Conservation (phyloP, 2,888 invertebrate genomes). For the Leptodirus hochenwartii region DNA sequence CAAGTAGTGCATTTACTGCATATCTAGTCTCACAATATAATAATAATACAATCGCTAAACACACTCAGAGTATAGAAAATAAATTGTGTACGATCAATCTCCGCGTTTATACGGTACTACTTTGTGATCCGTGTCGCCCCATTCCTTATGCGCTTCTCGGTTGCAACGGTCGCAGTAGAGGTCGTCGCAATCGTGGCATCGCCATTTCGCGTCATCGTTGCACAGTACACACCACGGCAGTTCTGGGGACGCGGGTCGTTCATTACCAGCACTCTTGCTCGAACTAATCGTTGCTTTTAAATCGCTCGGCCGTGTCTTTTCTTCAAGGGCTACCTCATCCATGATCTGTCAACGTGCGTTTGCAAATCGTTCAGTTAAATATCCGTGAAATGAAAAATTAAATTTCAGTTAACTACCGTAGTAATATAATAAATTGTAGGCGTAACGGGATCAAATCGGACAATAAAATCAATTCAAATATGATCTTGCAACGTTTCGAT, state of each 20-base stretch:
- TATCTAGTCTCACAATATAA: no score
- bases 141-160: conserved; percentile 39
- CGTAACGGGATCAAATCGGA: no score
- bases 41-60: no score
- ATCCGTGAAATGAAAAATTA: no score
- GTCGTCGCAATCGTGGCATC: conserved; percentile 66
- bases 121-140: conserved; percentile 24
- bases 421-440: no score
- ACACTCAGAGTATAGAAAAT: neutral
- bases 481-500: no score
- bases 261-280: conserved; percentile 10
- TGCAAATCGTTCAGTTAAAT: no score
- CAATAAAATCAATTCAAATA: no score
- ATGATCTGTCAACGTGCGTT: conserved; percentile 20
- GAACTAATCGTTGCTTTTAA: conserved; percentile 10
- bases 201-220: conserved; percentile 55
- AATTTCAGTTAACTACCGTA: no score
- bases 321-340: conserved; percentile 31
- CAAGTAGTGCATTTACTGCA: no score
- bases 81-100: conserved; percentile 2
- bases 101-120: conserved; percentile 14
- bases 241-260: conserved; percentile 26
- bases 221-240: conserved; percentile 75
- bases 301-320: no score
- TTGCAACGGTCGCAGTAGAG: conserved; percentile 65